These are phyloP conservation scores for Phalangium opilio DNA, from an alignment of 2,888 invertebrate species.

Conservation along the genomic window DNA sequence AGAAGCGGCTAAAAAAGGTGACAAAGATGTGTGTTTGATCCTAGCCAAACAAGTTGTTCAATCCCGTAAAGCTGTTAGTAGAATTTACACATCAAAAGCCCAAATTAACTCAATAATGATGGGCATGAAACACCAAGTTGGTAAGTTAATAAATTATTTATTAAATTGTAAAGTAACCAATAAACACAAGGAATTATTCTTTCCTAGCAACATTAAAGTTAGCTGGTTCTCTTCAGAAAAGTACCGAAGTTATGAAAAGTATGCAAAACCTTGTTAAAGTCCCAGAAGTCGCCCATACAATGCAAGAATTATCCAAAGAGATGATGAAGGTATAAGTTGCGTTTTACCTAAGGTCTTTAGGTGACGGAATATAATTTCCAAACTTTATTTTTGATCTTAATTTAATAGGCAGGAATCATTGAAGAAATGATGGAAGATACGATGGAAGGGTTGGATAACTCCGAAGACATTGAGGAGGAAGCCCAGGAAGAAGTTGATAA, in stretches of 20 bases:
- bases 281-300: constrained; percentile 85
- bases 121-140: constrained; percentile 95
- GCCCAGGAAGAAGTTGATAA: constrained; percentile 87
- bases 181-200: too few species aligned
- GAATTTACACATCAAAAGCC: constrained; percentile 90
- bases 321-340: constrained; percentile 89
- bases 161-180: too few species aligned
- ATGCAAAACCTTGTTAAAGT: constrained; percentile 84
- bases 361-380: not conserved
- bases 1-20: constrained; percentile 86
- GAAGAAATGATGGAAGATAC: constrained; percentile 99
- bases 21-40: constrained; percentile 82
- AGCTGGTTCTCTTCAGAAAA: constrained; percentile 81
- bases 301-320: constrained; percentile 95
- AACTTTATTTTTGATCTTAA: constrained; percentile 5
- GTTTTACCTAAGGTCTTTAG: not conserved
- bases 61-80: constrained; percentile 70
- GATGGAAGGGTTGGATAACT: constrained; percentile 73
- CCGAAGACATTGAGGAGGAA: constrained; percentile 89
- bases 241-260: constrained; percentile 95
- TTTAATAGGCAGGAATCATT: constrained; percentile 76
- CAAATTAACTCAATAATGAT: constrained; percentile 90
- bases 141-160: too few species aligned
- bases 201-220: constrained; percentile 82
- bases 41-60: constrained; percentile 82